Evolutionary conservation across 2,113 vertebrate genomes (phyloP).

Genomic region (Mustela lutreola): DNA sequence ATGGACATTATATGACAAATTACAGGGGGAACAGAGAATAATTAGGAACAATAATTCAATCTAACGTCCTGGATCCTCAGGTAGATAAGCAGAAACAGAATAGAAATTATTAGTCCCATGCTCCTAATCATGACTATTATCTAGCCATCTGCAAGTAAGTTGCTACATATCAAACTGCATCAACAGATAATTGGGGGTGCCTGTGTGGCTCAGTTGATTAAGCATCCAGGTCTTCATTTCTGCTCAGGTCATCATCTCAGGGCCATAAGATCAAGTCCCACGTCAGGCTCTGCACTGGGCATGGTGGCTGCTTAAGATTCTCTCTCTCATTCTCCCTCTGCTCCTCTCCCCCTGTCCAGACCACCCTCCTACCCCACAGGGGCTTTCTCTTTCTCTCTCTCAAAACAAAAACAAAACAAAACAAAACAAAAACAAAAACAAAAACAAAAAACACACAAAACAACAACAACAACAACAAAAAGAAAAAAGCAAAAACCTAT

Average conservation of each 20-base stretch:
- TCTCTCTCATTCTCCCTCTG: not conserved
- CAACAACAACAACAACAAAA: not conserved
- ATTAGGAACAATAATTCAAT: not conserved
- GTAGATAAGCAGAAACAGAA: not conserved
- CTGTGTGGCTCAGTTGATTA: not conserved
- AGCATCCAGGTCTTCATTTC: not conserved
- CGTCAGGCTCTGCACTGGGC: not conserved
- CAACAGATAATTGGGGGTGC: not conserved
- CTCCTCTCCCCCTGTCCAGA: not conserved
- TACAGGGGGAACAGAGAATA: not conserved
- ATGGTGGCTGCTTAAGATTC: not conserved
- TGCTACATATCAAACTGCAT: not conserved
- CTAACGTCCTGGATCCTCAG: not conserved
- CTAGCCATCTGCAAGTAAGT: not conserved
- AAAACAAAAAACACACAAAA: not conserved
- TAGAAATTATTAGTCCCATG: not conserved
- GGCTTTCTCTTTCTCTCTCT: not conserved
- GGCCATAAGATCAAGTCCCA: not conserved
- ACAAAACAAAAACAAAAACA: not conserved
- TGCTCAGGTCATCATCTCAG: not conserved
- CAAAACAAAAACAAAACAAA: not conserved
- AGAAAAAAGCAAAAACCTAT: not conserved
- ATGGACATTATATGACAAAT: not conserved
- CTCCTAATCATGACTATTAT: not conserved
- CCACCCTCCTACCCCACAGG: not conserved